Conservation (phyloP, 2,113 vertebrate species). For the Smithornis capensis region DNA sequence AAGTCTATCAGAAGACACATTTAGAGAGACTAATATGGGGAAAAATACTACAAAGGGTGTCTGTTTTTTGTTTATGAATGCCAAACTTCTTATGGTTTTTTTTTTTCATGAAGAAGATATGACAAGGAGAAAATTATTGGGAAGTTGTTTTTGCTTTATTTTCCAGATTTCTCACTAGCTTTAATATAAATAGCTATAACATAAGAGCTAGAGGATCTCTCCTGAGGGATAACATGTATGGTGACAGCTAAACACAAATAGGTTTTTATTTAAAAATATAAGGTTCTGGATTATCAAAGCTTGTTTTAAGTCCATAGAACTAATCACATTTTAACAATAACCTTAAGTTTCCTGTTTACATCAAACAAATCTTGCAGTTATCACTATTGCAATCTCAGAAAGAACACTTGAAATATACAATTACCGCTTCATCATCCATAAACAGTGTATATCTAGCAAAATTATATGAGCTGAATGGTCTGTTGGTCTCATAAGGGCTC, state of each 20-base stretch:
- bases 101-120: not conserved
- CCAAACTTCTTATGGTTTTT: not conserved
- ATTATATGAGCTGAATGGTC: not conserved
- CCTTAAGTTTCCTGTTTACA: not conserved
- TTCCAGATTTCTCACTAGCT: not conserved
- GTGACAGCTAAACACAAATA: not conserved
- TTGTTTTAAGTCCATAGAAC: not conserved
- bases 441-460: slow-evolving; percentile 7
- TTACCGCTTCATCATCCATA: slow-evolving; percentile 3
- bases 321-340: not conserved
- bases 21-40: not conserved
- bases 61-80: not conserved
- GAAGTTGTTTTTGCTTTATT: not conserved
- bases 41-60: not conserved
- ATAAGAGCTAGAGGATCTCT: not conserved
- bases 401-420: not conserved
- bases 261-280: not conserved
- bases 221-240: not conserved
- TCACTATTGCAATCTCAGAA: not conserved
- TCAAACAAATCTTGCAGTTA: not conserved
- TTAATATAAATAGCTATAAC: not conserved
- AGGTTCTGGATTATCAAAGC: not conserved
- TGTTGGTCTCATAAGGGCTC: not conserved
- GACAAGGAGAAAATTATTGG: not conserved
- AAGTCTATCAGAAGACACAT: not conserved